These are phyloP conservation scores for Brienomyrus brachyistius DNA, from an alignment of 2,113 vertebrate genomes.

Conservation along the genomic window DNA sequence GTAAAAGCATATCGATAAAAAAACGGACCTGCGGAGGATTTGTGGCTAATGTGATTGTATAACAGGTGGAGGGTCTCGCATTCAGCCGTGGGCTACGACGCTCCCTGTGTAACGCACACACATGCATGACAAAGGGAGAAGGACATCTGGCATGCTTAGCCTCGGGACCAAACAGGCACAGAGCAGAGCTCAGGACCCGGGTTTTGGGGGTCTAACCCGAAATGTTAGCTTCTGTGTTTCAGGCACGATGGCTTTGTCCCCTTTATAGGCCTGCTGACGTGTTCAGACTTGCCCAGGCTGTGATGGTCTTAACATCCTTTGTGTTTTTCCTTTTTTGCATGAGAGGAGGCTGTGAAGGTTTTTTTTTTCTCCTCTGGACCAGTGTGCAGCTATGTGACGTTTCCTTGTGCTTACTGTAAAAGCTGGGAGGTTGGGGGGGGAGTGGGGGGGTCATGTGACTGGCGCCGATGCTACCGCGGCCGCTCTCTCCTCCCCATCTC, in stretches of 20 bases:
- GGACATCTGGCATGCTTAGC: slow-evolving; percentile 56
- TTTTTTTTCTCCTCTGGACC: slow-evolving; percentile 32
- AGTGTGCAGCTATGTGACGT: slow-evolving; percentile 46
- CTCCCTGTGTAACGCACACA: slow-evolving; percentile 33
- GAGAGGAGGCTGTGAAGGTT: slow-evolving; percentile 27
- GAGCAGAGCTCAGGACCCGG: slow-evolving; percentile 23
- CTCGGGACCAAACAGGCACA: slow-evolving; percentile 55
- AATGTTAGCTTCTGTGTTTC: not conserved
- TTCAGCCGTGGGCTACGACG: slow-evolving; percentile 26
- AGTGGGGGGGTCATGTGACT: slow-evolving; percentile 45
- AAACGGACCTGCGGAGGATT: not conserved
- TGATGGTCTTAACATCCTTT: not conserved
- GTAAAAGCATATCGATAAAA: not conserved
- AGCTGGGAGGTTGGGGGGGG: not conserved
- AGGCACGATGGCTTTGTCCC: not conserved
- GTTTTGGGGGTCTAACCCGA: slow-evolving; percentile 36
- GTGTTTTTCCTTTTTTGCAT: not conserved
- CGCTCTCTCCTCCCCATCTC: slow-evolving; percentile 44
- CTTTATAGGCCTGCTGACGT: not conserved
- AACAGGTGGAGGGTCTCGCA: slow-evolving; percentile 58
- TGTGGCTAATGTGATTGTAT: slow-evolving; percentile 37
- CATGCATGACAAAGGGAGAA: slow-evolving; percentile 50
- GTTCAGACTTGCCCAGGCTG: not conserved
- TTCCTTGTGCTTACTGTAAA: slow-evolving; percentile 59
- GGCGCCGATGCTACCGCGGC: slow-evolving; percentile 49